Evolutionary conservation across 2,888 invertebrate species (phyloP).

Genomic region (Papilio demoleus): DNA sequence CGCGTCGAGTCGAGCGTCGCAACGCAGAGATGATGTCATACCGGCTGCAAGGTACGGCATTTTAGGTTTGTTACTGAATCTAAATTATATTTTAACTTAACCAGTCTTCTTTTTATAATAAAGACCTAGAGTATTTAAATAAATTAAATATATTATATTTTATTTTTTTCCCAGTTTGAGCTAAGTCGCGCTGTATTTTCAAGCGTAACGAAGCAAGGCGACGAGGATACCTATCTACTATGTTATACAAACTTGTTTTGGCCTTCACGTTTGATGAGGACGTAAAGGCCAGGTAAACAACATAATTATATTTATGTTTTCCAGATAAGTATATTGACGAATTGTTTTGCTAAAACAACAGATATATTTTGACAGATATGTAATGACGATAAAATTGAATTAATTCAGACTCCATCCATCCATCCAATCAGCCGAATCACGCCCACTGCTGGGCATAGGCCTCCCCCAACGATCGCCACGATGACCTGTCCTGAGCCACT

Average conservation of each 20-base stretch:
- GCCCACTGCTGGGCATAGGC: too few species aligned
- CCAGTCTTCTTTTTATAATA: background rate
- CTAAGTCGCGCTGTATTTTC: background rate
- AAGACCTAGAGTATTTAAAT: background rate
- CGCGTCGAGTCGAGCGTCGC: constrained; percentile 40
- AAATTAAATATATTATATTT: background rate
- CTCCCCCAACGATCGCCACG: too few species aligned
- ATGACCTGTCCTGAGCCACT: too few species aligned
- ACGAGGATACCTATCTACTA: background rate
- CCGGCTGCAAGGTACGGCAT: constrained; percentile 17
- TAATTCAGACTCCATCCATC: too few species aligned
- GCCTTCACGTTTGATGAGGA: constrained; percentile 27
- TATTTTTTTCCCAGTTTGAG: background rate
- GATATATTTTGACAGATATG: constrained; percentile 26
- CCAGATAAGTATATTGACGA: constrained; percentile 19
- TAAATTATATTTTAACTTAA: constrained; percentile 1
- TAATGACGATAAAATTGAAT: background rate
- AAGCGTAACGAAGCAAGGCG: constrained; percentile 23
- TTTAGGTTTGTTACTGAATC: constrained; percentile 15
- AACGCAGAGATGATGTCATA: constrained; percentile 52
- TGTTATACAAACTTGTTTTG: constrained; percentile 6
- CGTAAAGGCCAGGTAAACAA: constrained; percentile 34
- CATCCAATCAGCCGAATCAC: too few species aligned
- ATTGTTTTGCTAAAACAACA: constrained; percentile 3
- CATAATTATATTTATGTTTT: constrained; percentile 28